A percentile compares a stretch with the other conserved stretches of the same genome.
Conservation (phyloP, 2,888 invertebrate genomes). For the Salpingus planirostris region DNA sequence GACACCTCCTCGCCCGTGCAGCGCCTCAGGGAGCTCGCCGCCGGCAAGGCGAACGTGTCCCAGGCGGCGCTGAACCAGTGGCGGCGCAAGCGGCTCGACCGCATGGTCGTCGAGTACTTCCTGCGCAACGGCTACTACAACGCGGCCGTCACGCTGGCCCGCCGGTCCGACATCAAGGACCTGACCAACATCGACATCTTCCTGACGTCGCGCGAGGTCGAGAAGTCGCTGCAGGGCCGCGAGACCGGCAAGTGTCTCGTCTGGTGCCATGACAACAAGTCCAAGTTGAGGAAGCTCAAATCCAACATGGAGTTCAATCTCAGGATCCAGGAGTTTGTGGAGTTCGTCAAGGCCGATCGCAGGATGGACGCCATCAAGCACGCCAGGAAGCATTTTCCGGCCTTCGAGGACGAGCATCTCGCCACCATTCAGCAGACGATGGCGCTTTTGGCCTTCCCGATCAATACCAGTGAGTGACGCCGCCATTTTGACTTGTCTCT, state of each 20-base stretch:
- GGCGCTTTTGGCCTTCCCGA: conserved; percentile 91
- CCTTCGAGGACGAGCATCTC: conserved; percentile 78
- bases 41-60: conserved; percentile 34
- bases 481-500: neutral
- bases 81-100: conserved; percentile 80
- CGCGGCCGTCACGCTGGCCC: conserved; percentile 81
- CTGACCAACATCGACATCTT: conserved; percentile 91
- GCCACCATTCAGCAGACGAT: conserved; percentile 87
- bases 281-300: conserved; percentile 86
- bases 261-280: conserved; percentile 96
- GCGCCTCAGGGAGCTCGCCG: conserved; percentile 74
- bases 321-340: conserved; percentile 89
- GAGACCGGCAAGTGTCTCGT: conserved; percentile 83
- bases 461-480: conserved; percentile 53
- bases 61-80: conserved; percentile 63
- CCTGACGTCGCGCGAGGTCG: conserved; percentile 74
- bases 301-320: conserved; percentile 94
- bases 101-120: conserved; percentile 96
- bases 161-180: conserved; percentile 70
- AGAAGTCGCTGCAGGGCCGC: conserved; percentile 69
- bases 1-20: conserved; percentile 49
- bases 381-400: conserved; percentile 86
- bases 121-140: conserved; percentile 92
- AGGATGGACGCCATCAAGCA: conserved; percentile 90
- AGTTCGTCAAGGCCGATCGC: conserved; percentile 77